Percentiles rank a stretch among this genome's conserved stretches.
Conservation (phyloP, 2,113 vertebrate species). For the Empidonax alnorum region DNA sequence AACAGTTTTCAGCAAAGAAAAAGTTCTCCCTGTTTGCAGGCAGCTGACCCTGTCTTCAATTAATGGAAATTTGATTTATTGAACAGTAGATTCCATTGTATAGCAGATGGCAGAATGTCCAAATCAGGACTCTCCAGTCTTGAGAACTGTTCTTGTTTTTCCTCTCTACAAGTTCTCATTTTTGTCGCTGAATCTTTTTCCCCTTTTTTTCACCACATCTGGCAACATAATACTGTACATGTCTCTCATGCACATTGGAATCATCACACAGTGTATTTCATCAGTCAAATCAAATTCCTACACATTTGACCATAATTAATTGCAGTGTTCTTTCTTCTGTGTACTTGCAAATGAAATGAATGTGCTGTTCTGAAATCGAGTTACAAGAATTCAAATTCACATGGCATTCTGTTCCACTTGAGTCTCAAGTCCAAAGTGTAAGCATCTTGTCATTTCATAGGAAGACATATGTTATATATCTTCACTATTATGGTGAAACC, state of each 20-base stretch:
- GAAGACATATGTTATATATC: neutral
- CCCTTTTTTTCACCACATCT: neutral
- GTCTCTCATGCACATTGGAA: neutral
- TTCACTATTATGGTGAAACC: neutral
- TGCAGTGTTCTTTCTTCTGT: neutral
- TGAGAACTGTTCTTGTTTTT: neutral
- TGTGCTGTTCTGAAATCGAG: slow-evolving; percentile 40
- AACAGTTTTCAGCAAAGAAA: neutral
- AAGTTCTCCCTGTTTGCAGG: neutral
- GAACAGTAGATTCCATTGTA: neutral
- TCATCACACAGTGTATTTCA: neutral
- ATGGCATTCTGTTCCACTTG: slow-evolving; percentile 15
- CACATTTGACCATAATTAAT: slow-evolving; percentile 6
- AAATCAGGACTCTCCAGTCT: neutral
- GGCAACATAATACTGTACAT: neutral
- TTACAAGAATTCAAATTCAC: slow-evolving; percentile 56
- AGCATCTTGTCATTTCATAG: slow-evolving; percentile 9
- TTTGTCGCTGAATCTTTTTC: neutral
- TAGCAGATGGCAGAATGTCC: neutral
- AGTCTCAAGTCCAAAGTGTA: slow-evolving; percentile 14
- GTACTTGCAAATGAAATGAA: slow-evolving; percentile 26
- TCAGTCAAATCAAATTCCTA: slow-evolving; percentile 21
- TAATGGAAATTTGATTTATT: neutral
- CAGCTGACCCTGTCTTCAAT: neutral
- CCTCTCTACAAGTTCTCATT: neutral